Percentiles rank a stretch among this genome's conserved stretches.
Conservation (phyloP, 2,113 vertebrate genomes). For the Aegypius monachus region DNA sequence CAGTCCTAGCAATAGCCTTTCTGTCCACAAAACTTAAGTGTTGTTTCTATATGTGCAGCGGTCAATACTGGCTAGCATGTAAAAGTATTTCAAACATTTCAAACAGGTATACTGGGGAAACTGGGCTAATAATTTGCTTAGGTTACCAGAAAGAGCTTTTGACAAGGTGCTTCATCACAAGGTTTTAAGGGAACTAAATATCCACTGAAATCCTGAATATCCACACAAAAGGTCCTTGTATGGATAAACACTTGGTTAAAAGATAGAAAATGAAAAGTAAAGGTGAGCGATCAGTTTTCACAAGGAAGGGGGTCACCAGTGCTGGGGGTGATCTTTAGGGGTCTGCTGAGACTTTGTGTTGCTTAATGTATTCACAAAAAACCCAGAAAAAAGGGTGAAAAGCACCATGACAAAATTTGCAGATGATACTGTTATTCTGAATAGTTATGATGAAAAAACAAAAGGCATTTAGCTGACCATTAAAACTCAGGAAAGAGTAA, state of each 20-base stretch:
- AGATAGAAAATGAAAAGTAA: background rate
- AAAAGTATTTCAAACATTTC: background rate
- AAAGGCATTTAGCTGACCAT: background rate
- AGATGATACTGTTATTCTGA: background rate
- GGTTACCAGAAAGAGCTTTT: background rate
- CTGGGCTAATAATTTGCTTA: background rate
- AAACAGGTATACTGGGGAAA: background rate
- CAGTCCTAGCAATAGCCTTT: background rate
- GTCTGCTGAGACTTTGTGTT: background rate
- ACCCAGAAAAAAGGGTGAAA: background rate
- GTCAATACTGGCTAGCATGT: fast-evolving
- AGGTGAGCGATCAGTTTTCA: background rate
- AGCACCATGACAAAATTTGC: background rate
- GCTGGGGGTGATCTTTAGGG: background rate
- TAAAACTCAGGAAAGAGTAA: background rate
- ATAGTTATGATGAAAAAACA: background rate
- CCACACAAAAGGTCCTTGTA: background rate
- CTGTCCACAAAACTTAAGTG: background rate
- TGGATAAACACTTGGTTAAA: background rate
- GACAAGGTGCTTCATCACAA: background rate
- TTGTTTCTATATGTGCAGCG: background rate
- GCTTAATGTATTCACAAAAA: background rate
- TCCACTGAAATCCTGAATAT: background rate
- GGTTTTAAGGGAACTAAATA: background rate
- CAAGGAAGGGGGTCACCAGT: background rate